phyloP scores from a whole-genome alignment of 2,888 invertebrate species.

The Xestia c-nigrum region DNA sequence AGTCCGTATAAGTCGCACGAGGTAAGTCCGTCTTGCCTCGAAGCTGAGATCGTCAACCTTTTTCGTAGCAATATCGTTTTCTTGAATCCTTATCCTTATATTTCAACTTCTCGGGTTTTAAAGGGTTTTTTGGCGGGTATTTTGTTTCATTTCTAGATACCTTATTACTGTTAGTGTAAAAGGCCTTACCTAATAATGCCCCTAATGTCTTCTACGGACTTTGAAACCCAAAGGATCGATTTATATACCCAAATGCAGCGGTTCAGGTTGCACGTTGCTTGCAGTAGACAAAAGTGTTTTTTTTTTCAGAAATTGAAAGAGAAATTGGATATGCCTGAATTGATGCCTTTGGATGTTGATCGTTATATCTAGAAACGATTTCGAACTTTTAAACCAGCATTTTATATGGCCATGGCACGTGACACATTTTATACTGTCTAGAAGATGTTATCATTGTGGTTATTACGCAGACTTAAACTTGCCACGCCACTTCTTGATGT shows the following conservation, averaged over 20 bases:
- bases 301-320: conserved; percentile 7
- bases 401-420: neutral
- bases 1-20: neutral
- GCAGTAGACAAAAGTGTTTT: conserved; percentile 5
- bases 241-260: conserved; percentile 1
- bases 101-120: conserved; percentile 2
- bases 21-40: conserved; percentile 19
- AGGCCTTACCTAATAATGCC: conserved; percentile 9
- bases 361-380: neutral
- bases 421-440: neutral
- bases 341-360: neutral
- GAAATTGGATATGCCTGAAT: conserved; percentile 17
- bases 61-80: neutral
- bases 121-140: neutral
- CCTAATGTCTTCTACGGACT: neutral
- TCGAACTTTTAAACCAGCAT: neutral
- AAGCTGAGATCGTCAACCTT: conserved; percentile 16
- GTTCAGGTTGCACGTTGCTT: conserved; percentile 12
- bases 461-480: neutral
- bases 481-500: neutral
- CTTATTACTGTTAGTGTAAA: conserved; percentile 16
- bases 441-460: neutral
- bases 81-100: conserved; percentile 8
- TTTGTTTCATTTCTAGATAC: conserved; percentile 6
- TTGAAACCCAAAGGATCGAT: neutral